These are phyloP conservation scores for Drosophila austrosaltans DNA, from an alignment of 2,888 invertebrate species.

Conservation along the genomic window DNA sequence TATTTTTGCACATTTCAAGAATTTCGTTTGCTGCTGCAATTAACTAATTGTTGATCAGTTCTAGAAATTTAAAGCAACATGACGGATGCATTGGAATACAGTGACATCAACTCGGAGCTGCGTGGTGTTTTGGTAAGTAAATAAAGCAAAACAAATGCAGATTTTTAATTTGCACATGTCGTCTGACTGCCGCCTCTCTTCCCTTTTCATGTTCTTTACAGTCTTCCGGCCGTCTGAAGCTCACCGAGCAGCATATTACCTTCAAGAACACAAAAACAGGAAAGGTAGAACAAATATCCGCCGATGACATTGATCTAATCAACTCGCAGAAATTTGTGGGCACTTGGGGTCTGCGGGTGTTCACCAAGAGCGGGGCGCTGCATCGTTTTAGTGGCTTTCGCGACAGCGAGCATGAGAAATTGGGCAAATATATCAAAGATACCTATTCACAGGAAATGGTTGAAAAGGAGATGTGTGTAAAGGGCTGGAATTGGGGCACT, in stretches of 20 bases:
- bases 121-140: slow-evolving; percentile 93
- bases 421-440: slow-evolving; percentile 93
- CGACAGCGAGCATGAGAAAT: slow-evolving; percentile 95
- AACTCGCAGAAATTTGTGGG: slow-evolving; percentile 97
- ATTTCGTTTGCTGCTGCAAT: slow-evolving; percentile 18
- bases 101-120: slow-evolving; percentile 92
- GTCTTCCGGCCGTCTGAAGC: slow-evolving; percentile 95
- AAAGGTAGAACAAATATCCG: slow-evolving; percentile 94
- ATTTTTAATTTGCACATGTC: slow-evolving; percentile 20
- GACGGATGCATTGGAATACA: slow-evolving; percentile 95
- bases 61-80: slow-evolving; percentile 50
- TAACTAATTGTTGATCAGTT: slow-evolving; percentile 14
- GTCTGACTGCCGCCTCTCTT: slow-evolving; percentile 28
- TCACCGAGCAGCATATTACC: slow-evolving; percentile 94
- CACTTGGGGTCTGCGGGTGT: slow-evolving; percentile 94
- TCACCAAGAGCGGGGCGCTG: slow-evolving; percentile 94
- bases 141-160: slow-evolving; percentile 1
- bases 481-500: slow-evolving; percentile 99
- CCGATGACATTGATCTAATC: slow-evolving; percentile 93
- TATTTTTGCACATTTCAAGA: slow-evolving; percentile 35
- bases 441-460: slow-evolving; percentile 94
- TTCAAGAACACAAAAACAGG: slow-evolving; percentile 99
- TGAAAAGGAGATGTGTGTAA: slow-evolving; percentile 95
- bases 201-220: slow-evolving; percentile 81
- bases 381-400: slow-evolving; percentile 97